Conservation (phyloP, 1,140 invertebrate genomes). For the Microvelia longipes region DNA sequence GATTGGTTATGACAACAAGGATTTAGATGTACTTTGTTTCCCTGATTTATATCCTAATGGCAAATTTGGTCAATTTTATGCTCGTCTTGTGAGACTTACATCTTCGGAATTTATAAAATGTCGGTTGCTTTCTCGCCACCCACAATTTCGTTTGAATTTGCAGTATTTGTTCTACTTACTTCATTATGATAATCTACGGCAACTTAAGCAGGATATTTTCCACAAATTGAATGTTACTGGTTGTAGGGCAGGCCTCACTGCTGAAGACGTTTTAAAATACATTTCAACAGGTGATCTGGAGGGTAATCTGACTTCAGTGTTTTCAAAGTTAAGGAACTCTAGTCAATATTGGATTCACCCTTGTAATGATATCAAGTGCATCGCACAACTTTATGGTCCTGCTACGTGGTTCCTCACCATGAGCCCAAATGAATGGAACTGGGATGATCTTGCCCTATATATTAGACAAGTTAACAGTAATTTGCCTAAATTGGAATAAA, state of each 20-base stretch:
- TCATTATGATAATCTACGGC: not conserved
- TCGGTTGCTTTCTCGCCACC: not conserved
- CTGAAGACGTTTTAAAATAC: not conserved
- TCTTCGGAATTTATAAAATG: not conserved
- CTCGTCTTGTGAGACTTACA: not conserved
- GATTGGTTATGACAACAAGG: not conserved
- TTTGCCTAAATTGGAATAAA: conserved; percentile 10
- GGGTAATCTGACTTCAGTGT: conserved; percentile 18
- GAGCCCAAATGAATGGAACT: conserved; percentile 12
- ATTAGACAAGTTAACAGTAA: conserved; percentile 15
- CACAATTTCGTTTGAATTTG: not conserved
- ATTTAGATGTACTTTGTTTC: not conserved
- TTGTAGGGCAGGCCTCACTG: not conserved
- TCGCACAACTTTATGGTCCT: conserved; percentile 16
- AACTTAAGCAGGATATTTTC: not conserved
- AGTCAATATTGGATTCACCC: conserved; percentile 19
- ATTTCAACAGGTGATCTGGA: conserved; percentile 10
- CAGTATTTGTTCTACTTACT: not conserved
- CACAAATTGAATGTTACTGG: not conserved
- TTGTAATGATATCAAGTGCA: conserved; percentile 18
- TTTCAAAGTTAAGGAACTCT: conserved; percentile 17
- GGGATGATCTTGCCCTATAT: conserved; percentile 17
- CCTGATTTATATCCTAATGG: not conserved
- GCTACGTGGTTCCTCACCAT: conserved; percentile 16
- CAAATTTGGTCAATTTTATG: not conserved